Percentiles rank a stretch among this genome's conserved stretches.
These are phyloP conservation scores for Cecropterus lyciades DNA, from an alignment of 1,140 invertebrate genomes.

Conservation along the genomic window DNA sequence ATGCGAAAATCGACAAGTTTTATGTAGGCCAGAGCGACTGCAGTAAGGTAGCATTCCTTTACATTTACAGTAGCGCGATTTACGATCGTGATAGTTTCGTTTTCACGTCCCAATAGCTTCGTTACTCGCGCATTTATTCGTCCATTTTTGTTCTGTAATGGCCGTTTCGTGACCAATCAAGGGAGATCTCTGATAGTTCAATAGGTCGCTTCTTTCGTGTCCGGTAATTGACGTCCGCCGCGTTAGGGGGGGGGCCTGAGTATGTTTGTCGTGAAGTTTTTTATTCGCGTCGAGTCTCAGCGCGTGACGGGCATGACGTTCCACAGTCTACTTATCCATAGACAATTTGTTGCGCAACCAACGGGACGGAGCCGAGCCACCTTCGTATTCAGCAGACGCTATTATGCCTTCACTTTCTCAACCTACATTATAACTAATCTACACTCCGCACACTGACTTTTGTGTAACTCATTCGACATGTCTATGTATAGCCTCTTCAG, in stretches of 20 bases:
- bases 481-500: slow-evolving; percentile 11
- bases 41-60: slow-evolving; percentile 72
- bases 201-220: slow-evolving; percentile 57
- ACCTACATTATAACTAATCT: slow-evolving; percentile 60
- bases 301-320: slow-evolving; percentile 67
- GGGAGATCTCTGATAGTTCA: slow-evolving; percentile 59
- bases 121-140: slow-evolving; percentile 60
- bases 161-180: slow-evolving; percentile 55
- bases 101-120: slow-evolving; percentile 74
- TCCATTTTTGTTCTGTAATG: slow-evolving; percentile 63
- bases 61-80: slow-evolving; percentile 74
- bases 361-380: slow-evolving; percentile 49
- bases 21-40: slow-evolving; percentile 71
- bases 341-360: slow-evolving; percentile 70
- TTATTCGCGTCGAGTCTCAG: slow-evolving; percentile 49
- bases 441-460: slow-evolving; percentile 38
- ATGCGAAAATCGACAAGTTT: slow-evolving; percentile 79
- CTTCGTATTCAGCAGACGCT: slow-evolving; percentile 66
- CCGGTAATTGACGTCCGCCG: slow-evolving; percentile 30
- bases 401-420: slow-evolving; percentile 74
- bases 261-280: slow-evolving; percentile 51
- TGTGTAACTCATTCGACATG: slow-evolving; percentile 48
- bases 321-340: slow-evolving; percentile 63
- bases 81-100: slow-evolving; percentile 77
- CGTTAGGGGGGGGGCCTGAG: slow-evolving; percentile 41